Evolutionary conservation across 2,113 vertebrate species (phyloP).

Genomic region (Accipiter virgatus): DNA sequence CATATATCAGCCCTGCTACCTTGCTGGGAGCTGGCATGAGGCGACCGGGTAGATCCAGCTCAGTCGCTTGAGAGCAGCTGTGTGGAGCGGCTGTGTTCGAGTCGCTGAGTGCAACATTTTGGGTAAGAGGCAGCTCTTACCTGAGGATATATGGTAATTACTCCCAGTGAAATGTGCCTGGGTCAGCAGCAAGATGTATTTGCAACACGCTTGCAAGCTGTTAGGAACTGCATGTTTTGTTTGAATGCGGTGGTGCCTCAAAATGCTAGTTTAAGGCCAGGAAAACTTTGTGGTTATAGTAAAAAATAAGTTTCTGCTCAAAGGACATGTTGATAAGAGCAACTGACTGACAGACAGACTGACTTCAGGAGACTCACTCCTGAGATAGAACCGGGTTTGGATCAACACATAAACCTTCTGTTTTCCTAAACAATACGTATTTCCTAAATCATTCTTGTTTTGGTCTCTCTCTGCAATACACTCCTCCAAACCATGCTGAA

Average conservation of each 20-base stretch:
- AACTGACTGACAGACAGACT: neutral
- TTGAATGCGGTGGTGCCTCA: rapidly evolving
- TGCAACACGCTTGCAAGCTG: neutral
- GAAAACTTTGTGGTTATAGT: neutral
- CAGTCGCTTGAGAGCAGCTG: neutral
- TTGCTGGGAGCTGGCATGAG: neutral
- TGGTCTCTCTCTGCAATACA: neutral
- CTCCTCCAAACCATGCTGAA: neutral
- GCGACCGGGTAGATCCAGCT: neutral
- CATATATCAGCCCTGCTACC: neutral
- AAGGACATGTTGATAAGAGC: neutral
- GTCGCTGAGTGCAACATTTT: neutral
- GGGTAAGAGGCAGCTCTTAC: neutral
- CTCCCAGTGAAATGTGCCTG: neutral
- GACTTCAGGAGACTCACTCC: neutral
- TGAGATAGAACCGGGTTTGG: neutral
- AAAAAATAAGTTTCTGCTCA: neutral
- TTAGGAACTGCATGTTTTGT: neutral
- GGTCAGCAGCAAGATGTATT: neutral
- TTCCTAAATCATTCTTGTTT: neutral
- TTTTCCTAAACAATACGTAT: neutral
- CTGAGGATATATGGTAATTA: neutral
- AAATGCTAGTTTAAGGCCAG: neutral
- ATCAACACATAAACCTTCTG: neutral
- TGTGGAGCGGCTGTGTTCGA: neutral